These are phyloP conservation scores for Rhincodon typus DNA, from an alignment of 2,797 vertebrate genomes.

Conservation along the genomic window DNA sequence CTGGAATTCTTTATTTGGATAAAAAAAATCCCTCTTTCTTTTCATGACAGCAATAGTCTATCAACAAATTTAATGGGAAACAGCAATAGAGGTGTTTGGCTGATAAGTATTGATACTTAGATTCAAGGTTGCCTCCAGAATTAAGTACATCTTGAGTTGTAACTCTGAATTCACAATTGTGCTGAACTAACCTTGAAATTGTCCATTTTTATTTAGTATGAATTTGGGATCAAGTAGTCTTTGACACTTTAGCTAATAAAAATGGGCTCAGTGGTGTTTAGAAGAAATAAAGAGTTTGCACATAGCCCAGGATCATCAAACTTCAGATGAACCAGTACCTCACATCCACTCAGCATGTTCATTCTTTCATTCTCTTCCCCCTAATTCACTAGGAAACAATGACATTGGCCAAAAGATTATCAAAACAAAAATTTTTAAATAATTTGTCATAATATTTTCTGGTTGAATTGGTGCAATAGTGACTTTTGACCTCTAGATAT, in stretches of 20 bases:
- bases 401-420: not conserved
- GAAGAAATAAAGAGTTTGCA: not conserved
- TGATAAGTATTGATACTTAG: not conserved
- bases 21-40: not conserved
- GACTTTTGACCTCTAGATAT: conserved; percentile 7
- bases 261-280: not conserved
- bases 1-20: not conserved
- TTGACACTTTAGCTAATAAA: not conserved
- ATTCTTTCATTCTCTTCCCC: not conserved
- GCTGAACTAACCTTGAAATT: not conserved
- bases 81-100: not conserved
- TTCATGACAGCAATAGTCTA: not conserved
- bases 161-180: not conserved
- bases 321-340: not conserved
- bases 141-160: not conserved
- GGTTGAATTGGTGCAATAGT: not conserved
- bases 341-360: not conserved
- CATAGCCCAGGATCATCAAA: not conserved
- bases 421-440: conserved; percentile 10
- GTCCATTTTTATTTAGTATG: not conserved
- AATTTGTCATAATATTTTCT: conserved; percentile 19
- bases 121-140: no score
- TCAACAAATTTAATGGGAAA: not conserved
- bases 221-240: not conserved
- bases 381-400: not conserved